Evolutionary conservation across 2,113 vertebrate species (phyloP), one percentile per base, ranked within the genome.

Genomic region (Cyprinodon brontotheroides): DNA sequence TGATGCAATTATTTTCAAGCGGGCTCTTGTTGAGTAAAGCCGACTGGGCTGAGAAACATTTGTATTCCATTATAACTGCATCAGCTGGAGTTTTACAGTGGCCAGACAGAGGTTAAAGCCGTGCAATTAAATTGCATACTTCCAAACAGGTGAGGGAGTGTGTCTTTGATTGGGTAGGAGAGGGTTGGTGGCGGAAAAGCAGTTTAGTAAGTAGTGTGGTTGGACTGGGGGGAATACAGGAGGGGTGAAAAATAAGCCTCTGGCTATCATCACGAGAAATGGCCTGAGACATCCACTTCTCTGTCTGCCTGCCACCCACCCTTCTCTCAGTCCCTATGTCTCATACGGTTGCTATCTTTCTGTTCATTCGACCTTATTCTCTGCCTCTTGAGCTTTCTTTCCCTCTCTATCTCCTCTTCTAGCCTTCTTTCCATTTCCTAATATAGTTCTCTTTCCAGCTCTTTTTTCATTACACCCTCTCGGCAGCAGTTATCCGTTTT

Each of bases 211-310:
- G 70, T 80, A n/a, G 79, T 11, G 76, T 3, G 77, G 50, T 13
- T 65, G 62, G 68, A 79, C 66, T 47, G 36, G 39, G 0, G 39
- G 9, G 20, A 57, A 38, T 13, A 29, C 36, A 10, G 11, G 43
- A 20, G 20, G 38, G 14, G 15, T 68, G 68, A 83, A 89, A 86
- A 91, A 89, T 80, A 89, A 88, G 87, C 89, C 82, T 84, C 84
- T 88, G 86, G 92, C 88, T 90, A 91, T 90, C 86, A 89, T 91
- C 89, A 81, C 82, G 82, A 85, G 89, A 90, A 90, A 90, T 87
- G 83, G 85, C 82, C 82, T 79, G 77, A 88, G 85, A 92, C 85
- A 73, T 88, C 82, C 82, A 83, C 85, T 83, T 89, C 84, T 89
- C 79, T 22, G 70, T 85, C 85, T 86, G 48, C 9, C 67, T 47